Base-by-base conservation (phyloP, 2,888 invertebrate species). In the Agrotis ipsilon region DNA sequence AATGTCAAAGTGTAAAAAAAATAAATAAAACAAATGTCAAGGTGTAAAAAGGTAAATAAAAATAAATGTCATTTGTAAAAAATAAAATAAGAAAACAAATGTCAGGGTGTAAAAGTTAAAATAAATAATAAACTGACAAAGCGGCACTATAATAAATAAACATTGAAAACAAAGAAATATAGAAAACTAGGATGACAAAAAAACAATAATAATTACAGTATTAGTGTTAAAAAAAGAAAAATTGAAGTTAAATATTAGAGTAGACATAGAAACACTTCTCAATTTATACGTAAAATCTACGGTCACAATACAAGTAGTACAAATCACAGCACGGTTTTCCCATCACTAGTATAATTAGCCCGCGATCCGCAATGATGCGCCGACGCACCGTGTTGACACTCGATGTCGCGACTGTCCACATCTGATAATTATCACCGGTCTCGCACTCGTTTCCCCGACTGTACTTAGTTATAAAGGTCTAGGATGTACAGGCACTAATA, bases 381-480 rank as follows among this genome's bases (percentile, higher is more conserved):
- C 70, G 72, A 71, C 80, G 74, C 75, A 72, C 57, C 39, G 59
- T 55, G 72, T 66, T 74, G 70, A 69, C 80, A 78, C 71, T 72
- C 46, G 66, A 72, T 73, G 85, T 80, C 49, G 68, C 79, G 82
- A 70, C 67, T 70, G 79, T 77, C 67, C 72, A 48, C 61, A 43
- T 68, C 80, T 62, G 69, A 78, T 85, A 78, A 82, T 78, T 73
- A 79, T 80, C 60, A 68, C 79, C 68, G 77, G 78, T 84, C 85
- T 81, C 82, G 90, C 90, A 89, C 91, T 89, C 78, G 87, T 90
- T 90, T 90, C 87, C 88, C 86, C 81, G 82, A 83, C 80, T 85
- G 85, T 85, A 87, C 86, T 86, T 79, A 74, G 83, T 86, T 84
- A 81, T 87, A 87, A 86, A 83, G 73, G 73, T 83, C 80, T 75